Percentiles rank a stretch among this genome's conserved stretches.
Evolutionary conservation across 2,888 invertebrate species (phyloP).

Genomic region (Coelinius sp.): DNA sequence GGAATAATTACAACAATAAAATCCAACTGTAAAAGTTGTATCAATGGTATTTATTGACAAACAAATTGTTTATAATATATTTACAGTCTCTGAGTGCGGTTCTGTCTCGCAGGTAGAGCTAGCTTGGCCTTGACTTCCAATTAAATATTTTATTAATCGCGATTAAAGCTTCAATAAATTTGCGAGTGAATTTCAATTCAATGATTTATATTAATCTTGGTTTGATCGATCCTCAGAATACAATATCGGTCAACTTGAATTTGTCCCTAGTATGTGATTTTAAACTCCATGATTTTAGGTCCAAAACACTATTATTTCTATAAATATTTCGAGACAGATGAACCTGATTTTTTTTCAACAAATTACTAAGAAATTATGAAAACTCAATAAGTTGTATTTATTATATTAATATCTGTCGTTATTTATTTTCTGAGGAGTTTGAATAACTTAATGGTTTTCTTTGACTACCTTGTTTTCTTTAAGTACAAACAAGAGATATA

Average conservation of each 20-base stretch:
- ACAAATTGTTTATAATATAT: conserved; percentile 50
- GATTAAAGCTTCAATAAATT: not conserved
- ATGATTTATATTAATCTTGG: not conserved
- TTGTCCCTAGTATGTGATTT: not conserved
- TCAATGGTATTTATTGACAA: conserved; percentile 54
- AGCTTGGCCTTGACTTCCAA: not conserved
- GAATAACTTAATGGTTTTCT: not conserved
- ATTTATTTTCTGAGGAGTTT: not conserved
- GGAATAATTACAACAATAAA: not conserved
- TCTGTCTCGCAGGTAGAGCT: not conserved
- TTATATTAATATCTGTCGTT: not conserved
- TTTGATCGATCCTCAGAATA: not conserved
- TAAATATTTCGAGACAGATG: conserved; percentile 1
- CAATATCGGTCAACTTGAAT: not conserved
- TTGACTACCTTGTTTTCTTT: not conserved
- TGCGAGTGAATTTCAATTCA: not conserved
- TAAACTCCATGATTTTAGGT: not conserved
- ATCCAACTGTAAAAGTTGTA: conserved; percentile 47
- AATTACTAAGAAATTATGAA: not conserved
- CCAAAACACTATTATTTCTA: not conserved
- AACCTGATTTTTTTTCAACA: not conserved
- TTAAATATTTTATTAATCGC: no score
- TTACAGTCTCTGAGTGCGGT: conserved; percentile 51
- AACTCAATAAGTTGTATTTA: not conserved
- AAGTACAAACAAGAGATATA: not conserved